Percentiles rank a stretch among this genome's conserved stretches.
Conservation (phyloP, 2,113 vertebrate genomes). For the Kryptolebias marmoratus region DNA sequence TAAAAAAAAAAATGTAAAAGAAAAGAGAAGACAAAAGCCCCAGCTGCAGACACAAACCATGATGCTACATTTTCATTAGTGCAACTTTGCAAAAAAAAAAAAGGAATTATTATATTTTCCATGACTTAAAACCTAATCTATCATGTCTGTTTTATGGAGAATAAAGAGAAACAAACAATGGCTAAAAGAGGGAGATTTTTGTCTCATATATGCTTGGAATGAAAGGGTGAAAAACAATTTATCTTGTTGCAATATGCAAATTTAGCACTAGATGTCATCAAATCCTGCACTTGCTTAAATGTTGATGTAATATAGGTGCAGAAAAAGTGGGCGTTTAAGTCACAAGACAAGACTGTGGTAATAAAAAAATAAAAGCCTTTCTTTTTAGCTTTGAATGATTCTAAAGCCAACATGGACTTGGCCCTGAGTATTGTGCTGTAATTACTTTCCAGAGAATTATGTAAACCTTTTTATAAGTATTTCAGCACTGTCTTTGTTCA, state of each 20-base stretch:
- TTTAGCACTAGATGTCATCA: neutral
- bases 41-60: neutral
- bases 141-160: neutral
- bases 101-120: neutral
- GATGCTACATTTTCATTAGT: neutral
- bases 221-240: too few species aligned
- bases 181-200: too few species aligned
- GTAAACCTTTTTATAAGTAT: neutral
- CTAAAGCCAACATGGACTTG: neutral
- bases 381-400: neutral
- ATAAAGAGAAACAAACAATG: neutral
- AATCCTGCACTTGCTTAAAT: neutral
- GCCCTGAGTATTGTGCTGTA: too few species aligned
- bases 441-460: too few species aligned
- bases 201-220: too few species aligned
- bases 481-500: constrained; percentile 15
- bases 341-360: too few species aligned
- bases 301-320: too few species aligned
- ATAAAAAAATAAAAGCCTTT: neutral
- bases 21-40: neutral
- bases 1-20: too few species aligned
- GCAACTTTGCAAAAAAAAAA: neutral
- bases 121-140: neutral
- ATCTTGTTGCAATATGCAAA: neutral
- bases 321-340: too few species aligned